phyloP scores from a whole-genome alignment of 2,113 vertebrate species.

The Lipophrys pholis region DNA sequence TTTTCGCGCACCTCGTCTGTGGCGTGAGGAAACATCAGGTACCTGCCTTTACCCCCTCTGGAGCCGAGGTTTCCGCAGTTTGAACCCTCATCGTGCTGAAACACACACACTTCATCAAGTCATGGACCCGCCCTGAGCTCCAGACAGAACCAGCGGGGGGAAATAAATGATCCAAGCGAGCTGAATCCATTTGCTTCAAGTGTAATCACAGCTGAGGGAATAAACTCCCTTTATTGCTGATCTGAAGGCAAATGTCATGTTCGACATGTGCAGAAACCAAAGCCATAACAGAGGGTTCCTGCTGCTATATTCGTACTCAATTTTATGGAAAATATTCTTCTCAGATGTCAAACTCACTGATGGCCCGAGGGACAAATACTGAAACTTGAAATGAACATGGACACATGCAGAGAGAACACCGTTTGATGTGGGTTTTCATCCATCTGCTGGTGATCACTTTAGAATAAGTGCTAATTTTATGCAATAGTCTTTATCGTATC shows the following conservation, averaged over 20 bases:
- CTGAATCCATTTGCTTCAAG: neutral
- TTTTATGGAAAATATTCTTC: neutral
- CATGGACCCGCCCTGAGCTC: neutral
- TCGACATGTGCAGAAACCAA: neutral
- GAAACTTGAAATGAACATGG: neutral
- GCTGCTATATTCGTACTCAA: neutral
- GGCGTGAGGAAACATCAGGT: constrained; percentile 87
- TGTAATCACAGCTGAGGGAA: neutral
- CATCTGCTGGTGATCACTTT: constrained; percentile 40
- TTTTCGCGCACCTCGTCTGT: constrained; percentile 82
- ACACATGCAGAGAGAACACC: constrained; percentile 7
- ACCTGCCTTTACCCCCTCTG: constrained; percentile 76
- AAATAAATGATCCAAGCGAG: neutral
- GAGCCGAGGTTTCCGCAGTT: constrained; percentile 79
- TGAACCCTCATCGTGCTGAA: constrained; percentile 83
- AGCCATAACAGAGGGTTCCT: constrained; percentile 21
- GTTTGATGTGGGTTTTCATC: constrained; percentile 4
- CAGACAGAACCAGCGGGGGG: neutral
- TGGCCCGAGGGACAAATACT: neutral
- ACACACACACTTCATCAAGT: neutral
- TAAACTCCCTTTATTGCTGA: neutral
- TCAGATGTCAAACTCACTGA: neutral
- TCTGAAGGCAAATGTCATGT: constrained; percentile 19
- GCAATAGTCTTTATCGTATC: neutral
- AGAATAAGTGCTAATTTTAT: constrained; percentile 10